These are phyloP conservation scores for Naja naja DNA, from an alignment of 2,113 vertebrate genomes.

Conservation along the genomic window DNA sequence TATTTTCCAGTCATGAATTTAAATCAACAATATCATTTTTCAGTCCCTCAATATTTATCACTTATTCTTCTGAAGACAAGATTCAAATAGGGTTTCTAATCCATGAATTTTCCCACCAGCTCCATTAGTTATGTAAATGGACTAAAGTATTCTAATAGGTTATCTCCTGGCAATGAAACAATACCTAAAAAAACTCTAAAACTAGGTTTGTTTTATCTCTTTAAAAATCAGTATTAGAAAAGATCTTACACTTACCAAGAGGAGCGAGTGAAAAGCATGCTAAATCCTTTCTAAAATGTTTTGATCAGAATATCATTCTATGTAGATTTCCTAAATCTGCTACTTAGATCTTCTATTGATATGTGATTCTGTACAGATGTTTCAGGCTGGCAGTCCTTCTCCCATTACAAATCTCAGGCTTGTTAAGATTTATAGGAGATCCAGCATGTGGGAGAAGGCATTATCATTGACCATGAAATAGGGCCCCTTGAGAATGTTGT, in stretches of 20 bases:
- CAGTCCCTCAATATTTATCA: conserved; percentile 4
- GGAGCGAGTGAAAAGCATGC: background rate
- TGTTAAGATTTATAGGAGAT: background rate
- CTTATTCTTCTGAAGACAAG: conserved; percentile 18
- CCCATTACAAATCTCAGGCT: background rate
- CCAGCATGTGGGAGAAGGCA: background rate
- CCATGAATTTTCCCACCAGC: background rate
- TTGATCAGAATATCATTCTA: background rate
- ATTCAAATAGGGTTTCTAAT: conserved; percentile 20
- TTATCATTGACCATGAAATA: background rate
- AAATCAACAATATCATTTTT: conserved; percentile 47
- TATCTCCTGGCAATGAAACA: background rate
- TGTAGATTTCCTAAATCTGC: background rate
- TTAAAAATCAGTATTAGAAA: background rate
- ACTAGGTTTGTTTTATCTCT: background rate
- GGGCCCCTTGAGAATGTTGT: background rate
- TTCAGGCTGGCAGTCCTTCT: background rate
- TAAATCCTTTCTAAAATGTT: conserved; percentile 1
- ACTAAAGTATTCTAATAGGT: conserved; percentile 10
- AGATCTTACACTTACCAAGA: background rate
- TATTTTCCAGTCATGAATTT: conserved; percentile 31
- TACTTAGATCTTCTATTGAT: background rate
- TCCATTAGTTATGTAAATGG: background rate
- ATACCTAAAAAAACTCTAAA: background rate
- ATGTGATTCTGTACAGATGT: background rate